A percentile compares a stretch with the other conserved stretches of the same genome.
Evolutionary conservation across 2,113 vertebrate species (phyloP).

Genomic region (Edolisoma coerulescens): DNA sequence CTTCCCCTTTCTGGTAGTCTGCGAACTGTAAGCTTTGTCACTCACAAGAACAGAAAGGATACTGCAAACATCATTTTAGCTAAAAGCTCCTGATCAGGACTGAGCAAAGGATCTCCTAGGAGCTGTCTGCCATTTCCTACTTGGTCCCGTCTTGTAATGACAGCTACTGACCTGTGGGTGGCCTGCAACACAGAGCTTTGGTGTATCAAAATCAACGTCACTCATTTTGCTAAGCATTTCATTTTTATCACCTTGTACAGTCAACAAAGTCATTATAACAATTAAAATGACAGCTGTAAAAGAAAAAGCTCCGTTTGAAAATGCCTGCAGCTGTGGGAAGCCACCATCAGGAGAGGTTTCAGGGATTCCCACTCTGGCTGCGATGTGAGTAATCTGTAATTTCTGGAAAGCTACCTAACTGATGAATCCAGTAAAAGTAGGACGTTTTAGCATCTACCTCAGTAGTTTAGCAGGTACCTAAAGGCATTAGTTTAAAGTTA

Average conservation of each 20-base stretch:
- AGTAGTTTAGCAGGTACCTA: background rate
- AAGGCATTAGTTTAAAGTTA: background rate
- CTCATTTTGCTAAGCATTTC: background rate
- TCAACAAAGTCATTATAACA: background rate
- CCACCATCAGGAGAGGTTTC: background rate
- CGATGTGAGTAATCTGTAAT: background rate
- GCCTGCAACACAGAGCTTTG: background rate
- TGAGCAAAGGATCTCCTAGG: background rate
- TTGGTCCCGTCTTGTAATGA: background rate
- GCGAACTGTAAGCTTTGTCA: background rate
- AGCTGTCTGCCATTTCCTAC: background rate
- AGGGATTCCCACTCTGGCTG: background rate
- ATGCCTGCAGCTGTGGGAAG: background rate
- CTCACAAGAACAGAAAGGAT: background rate
- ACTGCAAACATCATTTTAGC: background rate
- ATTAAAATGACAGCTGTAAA: background rate
- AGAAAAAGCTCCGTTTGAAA: background rate
- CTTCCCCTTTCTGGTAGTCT: background rate
- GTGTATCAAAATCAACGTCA: rapidly evolving
- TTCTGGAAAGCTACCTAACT: background rate
- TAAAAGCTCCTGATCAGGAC: background rate
- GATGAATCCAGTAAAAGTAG: background rate
- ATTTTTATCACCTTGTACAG: background rate
- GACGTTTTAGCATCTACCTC: background rate
- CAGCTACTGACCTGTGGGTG: background rate